phyloP scores from a whole-genome alignment of 2,888 invertebrate species.

The Caenorhabditis macrosperma region DNA sequence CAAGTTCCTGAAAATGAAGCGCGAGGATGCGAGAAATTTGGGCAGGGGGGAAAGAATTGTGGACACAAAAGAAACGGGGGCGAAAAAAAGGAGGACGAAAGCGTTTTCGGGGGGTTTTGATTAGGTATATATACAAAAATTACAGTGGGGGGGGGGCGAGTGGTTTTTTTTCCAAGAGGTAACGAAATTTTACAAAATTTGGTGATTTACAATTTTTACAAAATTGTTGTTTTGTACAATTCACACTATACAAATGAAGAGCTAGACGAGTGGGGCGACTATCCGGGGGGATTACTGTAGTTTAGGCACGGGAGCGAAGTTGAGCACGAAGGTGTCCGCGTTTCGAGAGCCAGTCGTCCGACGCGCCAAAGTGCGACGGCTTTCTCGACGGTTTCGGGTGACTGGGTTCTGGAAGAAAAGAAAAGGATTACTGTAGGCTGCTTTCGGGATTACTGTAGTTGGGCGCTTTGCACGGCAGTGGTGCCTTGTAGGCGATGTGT shows the following conservation, averaged over 20 bases:
- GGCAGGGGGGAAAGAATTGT: background rate
- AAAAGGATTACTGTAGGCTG: background rate
- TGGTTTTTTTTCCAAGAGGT: no score
- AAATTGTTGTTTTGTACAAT: no score
- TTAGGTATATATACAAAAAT: constrained; percentile 4
- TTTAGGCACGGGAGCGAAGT: constrained; percentile 28
- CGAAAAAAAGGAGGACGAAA: no score
- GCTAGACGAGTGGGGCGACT: background rate
- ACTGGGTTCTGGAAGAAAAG: constrained; percentile 28
- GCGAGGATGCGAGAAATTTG: background rate
- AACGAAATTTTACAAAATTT: background rate
- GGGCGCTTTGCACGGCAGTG: constrained; percentile 34
- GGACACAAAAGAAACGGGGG: constrained; percentile 25
- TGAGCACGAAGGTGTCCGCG: constrained; percentile 23
- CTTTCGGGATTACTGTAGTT: constrained; percentile 20
- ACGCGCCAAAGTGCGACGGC: constrained; percentile 7
- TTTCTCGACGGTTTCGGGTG: constrained; percentile 13
- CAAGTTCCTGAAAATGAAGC: no score
- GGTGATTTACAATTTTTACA: no score
- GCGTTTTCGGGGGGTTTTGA: background rate
- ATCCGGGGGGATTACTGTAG: background rate
- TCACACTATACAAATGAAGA: background rate
- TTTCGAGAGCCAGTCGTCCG: constrained; percentile 21
- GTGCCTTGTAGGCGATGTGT: constrained; percentile 32
- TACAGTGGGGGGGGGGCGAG: no score